Percentiles rank a stretch among this genome's conserved stretches.
These are phyloP conservation scores for Oophaga pumilio DNA, from an alignment of 2,113 vertebrate genomes.

Conservation along the genomic window DNA sequence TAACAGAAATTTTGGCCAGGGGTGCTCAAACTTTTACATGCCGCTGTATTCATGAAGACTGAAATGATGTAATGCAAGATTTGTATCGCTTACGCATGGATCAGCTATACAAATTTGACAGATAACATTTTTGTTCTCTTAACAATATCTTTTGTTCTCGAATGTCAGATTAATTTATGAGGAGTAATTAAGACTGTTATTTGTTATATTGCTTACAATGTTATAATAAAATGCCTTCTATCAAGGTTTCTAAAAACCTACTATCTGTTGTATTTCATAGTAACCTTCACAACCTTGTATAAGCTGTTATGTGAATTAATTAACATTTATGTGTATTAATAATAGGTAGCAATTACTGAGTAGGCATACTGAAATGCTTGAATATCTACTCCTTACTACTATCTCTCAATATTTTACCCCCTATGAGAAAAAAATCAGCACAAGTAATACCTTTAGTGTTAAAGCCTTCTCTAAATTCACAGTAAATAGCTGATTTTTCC, in stretches of 20 bases:
- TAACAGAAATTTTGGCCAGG: too few relatives aligned
- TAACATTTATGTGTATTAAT: constrained; percentile 1
- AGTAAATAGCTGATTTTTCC: not conserved
- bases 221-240: constrained; percentile 13
- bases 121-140: constrained; percentile 11
- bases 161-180: constrained; percentile 26
- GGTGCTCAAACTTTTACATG: too few relatives aligned
- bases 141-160: constrained; percentile 42
- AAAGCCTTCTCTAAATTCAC: not conserved
- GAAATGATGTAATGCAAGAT: not conserved
- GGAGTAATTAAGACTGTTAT: constrained; percentile 41
- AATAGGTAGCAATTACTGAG: not conserved
- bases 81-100: constrained; percentile 4
- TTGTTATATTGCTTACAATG: not conserved
- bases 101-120: constrained; percentile 2
- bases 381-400: not conserved
- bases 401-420: not conserved
- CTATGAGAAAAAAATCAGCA: not conserved
- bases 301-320: constrained; percentile 10
- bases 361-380: not conserved
- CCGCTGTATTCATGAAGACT: not conserved
- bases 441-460: not conserved
- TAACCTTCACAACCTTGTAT: not conserved
- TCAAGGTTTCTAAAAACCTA: constrained; percentile 17
- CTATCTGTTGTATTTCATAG: not conserved